Evolutionary conservation across 1,140 invertebrate species (phyloP), one percentile per base, ranked within the genome.

Genomic region (Tetraneura akinire): DNA sequence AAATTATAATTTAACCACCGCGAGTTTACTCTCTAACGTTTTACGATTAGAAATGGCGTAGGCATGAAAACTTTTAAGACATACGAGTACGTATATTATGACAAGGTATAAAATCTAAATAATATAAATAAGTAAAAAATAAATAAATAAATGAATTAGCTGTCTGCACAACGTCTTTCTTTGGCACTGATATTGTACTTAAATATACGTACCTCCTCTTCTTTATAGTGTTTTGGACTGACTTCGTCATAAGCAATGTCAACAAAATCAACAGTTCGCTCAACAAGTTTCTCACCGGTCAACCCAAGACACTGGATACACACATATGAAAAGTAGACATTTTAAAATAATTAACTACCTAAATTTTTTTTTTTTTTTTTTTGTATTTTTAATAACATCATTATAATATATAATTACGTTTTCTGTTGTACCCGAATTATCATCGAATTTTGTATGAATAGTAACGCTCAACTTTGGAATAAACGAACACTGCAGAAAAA

Each of bases 161-260:
- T 4, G 8, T 4, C 32, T 37, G 3, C 32, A 3, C 32, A 37
- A 37, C 3, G 8, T 8, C 32, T 37, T 37, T 37, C 32, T 37
- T 3, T 37, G 8, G 32, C 32, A 37, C 32, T 37, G 32, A 37
- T 37, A 37, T 37, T 37, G 32, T 37, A 37, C 32, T 37, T 37
- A 8, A 37, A 8, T 37, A 51, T 47, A 82, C 66, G 80, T 84
- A 89, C 89, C 86, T 96, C 95, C 83, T 92, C 91, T 84, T 93
- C 92, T 85, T 96, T 97, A 83, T 96, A 97, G 85, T 96, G 92
- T 85, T 95, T 94, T 9, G 92, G 89, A 60, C 88, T 88, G 47
- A 96, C 86, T 85, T 94, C 92, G 88, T 97, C 95, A 84, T 92
- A 94, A 0, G 92, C 94, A 84, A 97, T 96, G 83, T 97, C 95